phyloP scores from a whole-genome alignment of 2,113 vertebrate species.

The Lathamus discolor region DNA sequence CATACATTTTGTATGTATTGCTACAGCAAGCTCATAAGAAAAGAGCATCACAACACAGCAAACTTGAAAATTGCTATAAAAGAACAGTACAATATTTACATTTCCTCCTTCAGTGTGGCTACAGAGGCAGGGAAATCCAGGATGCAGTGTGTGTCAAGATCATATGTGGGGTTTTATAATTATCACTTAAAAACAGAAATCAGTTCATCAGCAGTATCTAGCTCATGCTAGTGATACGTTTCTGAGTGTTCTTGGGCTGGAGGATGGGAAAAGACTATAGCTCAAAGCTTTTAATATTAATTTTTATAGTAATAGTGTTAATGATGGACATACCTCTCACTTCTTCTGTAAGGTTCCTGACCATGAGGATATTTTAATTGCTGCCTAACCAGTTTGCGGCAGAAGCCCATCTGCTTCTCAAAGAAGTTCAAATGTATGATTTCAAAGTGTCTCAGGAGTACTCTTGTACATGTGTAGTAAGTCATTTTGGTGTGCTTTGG shows the following conservation, averaged over 20 bases:
- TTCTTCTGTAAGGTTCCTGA: not conserved
- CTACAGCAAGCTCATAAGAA: not conserved
- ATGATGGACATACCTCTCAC: not conserved
- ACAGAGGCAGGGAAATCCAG: not conserved
- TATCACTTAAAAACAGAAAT: not conserved
- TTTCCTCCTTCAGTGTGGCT: not conserved
- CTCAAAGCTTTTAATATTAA: not conserved
- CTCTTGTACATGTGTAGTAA: not conserved
- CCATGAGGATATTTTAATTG: not conserved
- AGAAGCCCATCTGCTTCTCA: not conserved
- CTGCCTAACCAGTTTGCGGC: not conserved
- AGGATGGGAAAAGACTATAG: fast-evolving
- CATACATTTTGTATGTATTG: not conserved
- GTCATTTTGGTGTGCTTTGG: constrained; percentile 25
- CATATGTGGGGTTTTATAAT: not conserved
- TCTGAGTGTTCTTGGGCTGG: not conserved
- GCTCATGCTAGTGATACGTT: not conserved
- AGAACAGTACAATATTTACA: not conserved
- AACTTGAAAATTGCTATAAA: not conserved
- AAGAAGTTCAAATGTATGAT: not conserved
- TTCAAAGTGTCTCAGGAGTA: constrained; percentile 5
- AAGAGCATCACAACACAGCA: not conserved
- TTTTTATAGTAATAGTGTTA: not conserved
- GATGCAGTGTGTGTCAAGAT: not conserved
- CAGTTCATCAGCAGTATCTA: not conserved